A percentile compares a stretch with the other conserved stretches of the same genome.
phyloP scores from a whole-genome alignment of 1,140 invertebrate species.

The Littorina saxatilis region DNA sequence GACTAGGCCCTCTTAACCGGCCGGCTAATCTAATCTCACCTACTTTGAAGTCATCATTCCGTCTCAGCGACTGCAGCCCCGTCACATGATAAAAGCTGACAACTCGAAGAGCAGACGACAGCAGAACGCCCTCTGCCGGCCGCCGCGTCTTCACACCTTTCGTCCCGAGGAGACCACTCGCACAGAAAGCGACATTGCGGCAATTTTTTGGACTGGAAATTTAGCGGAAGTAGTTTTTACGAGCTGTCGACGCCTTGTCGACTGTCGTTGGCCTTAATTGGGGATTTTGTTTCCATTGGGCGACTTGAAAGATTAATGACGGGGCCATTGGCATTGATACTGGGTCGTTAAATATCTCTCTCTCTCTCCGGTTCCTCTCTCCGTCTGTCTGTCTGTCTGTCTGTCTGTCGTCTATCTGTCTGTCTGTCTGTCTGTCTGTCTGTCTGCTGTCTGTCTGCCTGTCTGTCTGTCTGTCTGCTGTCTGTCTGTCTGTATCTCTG shows the following conservation, averaged over 20 bases:
- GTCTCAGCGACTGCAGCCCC: not conserved
- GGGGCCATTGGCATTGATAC: not conserved
- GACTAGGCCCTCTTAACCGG: constrained; percentile 2
- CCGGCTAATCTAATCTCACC: constrained; percentile 9
- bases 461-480: too few relatives aligned
- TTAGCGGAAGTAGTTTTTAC: constrained; percentile 13
- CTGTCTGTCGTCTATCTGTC: too few relatives aligned
- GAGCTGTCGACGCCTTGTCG: constrained; percentile 27
- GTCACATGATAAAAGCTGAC: constrained; percentile 24
- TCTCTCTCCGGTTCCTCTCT: constrained; percentile 8
- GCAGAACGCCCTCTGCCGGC: constrained; percentile 34
- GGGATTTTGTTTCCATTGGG: constrained; percentile 28
- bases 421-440: too few relatives aligned
- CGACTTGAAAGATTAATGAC: constrained; percentile 9
- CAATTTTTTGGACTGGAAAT: not conserved
- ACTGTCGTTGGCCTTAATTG: constrained; percentile 32
- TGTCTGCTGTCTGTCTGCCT: too few relatives aligned
- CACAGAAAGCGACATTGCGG: not conserved
- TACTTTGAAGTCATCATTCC: constrained; percentile 28
- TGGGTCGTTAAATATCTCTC: constrained; percentile 7
- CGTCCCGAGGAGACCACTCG: constrained; percentile 26
- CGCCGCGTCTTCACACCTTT: constrained; percentile 22
- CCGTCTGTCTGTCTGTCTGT: not conserved
- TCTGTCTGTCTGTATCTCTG: too few relatives aligned
- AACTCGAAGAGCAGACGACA: constrained; percentile 23